These are phyloP conservation scores for Borostomias antarcticus DNA, from an alignment of 2,797 vertebrate species.

Conservation along the genomic window DNA sequence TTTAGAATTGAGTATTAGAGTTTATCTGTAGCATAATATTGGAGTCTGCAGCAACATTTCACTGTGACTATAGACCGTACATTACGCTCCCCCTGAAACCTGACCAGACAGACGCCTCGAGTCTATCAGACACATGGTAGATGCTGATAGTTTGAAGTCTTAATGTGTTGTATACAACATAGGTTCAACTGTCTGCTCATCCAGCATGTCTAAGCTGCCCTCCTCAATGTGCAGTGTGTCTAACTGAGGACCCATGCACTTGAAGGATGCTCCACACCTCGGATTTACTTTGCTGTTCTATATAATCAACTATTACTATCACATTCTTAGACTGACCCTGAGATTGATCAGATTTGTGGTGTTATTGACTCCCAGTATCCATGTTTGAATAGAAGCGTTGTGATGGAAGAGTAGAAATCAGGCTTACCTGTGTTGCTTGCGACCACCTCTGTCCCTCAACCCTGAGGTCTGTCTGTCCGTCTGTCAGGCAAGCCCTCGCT, in stretches of 20 bases:
- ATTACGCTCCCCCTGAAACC: too few species aligned
- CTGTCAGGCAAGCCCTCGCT: conserved; percentile 12
- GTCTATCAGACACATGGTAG: too few species aligned
- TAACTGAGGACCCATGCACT: neutral
- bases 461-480: conserved; percentile 11
- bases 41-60: too few species aligned
- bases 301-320: neutral
- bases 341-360: neutral
- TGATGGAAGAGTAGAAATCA: neutral
- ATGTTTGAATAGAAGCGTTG: neutral
- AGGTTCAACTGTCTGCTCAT: too few species aligned
- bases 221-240: neutral
- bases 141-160: too few species aligned
- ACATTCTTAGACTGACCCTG: neutral
- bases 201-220: too few species aligned
- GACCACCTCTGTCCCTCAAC: neutral
- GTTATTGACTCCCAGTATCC: neutral
- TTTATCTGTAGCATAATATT: too few species aligned
- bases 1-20: too few species aligned
- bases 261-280: neutral
- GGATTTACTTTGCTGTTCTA: neutral
- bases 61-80: too few species aligned
- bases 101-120: too few species aligned
- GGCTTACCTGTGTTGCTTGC: conserved; percentile 46
- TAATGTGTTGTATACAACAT: too few species aligned